Evolutionary conservation across 2,888 invertebrate species (phyloP), one percentile per base, ranked within the genome.

Genomic region (Synergus japonicus): DNA sequence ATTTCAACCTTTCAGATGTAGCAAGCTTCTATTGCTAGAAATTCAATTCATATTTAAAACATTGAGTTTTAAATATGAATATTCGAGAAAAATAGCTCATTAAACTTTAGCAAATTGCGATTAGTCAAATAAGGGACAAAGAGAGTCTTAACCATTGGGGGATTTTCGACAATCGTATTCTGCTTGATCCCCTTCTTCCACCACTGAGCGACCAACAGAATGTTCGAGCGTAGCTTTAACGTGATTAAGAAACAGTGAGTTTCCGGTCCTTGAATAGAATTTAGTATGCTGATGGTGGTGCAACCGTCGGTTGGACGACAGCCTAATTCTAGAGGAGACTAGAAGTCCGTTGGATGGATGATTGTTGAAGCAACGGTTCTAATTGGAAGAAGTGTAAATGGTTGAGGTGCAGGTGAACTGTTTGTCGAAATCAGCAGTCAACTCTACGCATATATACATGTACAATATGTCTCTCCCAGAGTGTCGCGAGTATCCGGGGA

Each of bases 401-500:
- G 79, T 66, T 18, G 77, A 77, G 73, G 82, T 79, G 69, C 81
- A 81, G 81, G 81, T 85, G 82, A 84, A 86, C 87, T 88, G 88
- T 90, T 90, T 88, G 90, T 87, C 87, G 89, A 90, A 89, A 90
- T 90, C 89, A 90, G 89, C 88, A 90, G 90, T 90, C 90, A 88
- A 85, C 85, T 85, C 85, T 82, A 81, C 82, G 83, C 79, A 79
- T 78, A 80, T 84, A 83, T 83, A 37, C 12, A 76, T 66, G 43
- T 18, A 54, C 49, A 63, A 58, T 58, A 44, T 49, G 41, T 60
- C 22, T 37, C 64, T 22, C 63, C 5, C 7, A 63, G 29, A 54
- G 10, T 10, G 46, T 18, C 22, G 18, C 64, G 22, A 41, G 67
- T 67, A n/a, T 79, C 44, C 12, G 9, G 7, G 37, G 37, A 60